These are phyloP conservation scores for Meriones psammophilus DNA, from an alignment of 2,797 vertebrate species.

Conservation along the genomic window DNA sequence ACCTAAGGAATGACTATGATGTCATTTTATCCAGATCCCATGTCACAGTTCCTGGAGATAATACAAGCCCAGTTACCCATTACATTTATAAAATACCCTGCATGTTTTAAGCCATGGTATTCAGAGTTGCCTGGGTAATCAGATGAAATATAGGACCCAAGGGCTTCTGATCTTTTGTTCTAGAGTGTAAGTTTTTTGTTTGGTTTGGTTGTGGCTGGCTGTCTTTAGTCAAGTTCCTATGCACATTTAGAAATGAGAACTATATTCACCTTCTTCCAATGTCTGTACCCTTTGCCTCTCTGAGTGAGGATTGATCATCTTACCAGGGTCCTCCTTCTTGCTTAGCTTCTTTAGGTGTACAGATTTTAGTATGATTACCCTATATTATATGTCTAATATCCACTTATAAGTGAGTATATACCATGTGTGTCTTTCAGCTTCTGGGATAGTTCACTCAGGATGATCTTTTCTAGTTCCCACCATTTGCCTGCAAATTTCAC, in stretches of 20 bases:
- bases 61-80: not conserved
- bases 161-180: not conserved
- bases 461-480: too few relatives aligned
- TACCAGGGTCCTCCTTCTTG: too few relatives aligned
- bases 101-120: not conserved
- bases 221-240: not conserved
- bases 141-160: not conserved
- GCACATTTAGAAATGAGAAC: not conserved
- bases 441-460: too few relatives aligned
- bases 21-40: constrained; percentile 13
- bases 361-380: too few relatives aligned
- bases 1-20: not conserved
- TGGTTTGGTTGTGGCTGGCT: too few relatives aligned
- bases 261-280: not conserved
- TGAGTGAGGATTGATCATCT: too few relatives aligned
- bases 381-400: too few relatives aligned
- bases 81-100: constrained; percentile 39
- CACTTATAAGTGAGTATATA: too few relatives aligned
- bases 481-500: too few relatives aligned
- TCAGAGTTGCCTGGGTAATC: not conserved
- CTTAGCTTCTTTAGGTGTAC: too few relatives aligned
- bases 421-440: too few relatives aligned
- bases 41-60: not conserved
- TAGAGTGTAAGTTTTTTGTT: not conserved
- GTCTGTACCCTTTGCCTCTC: too few relatives aligned